Percentiles rank a stretch among this genome's conserved stretches.
Conservation (phyloP, 2,888 invertebrate species). For the Epirrhoe tristata region DNA sequence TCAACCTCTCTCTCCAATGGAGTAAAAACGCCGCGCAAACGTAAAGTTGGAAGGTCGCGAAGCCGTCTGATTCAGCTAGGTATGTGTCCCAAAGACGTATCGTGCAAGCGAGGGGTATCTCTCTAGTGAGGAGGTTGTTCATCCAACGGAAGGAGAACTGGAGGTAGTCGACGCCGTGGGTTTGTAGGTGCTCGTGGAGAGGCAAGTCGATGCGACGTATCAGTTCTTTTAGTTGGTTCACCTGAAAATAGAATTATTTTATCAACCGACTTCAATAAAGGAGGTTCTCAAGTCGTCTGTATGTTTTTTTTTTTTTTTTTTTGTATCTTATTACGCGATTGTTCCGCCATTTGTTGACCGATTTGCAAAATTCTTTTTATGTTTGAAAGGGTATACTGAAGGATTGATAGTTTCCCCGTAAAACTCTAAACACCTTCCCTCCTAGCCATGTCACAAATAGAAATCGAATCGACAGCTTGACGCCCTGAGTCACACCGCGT, state of each 20-base stretch:
- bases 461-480: too few species aligned
- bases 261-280: too few species aligned
- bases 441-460: too few species aligned
- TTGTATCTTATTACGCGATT: too few species aligned
- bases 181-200: slow-evolving; percentile 95
- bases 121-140: slow-evolving; percentile 99
- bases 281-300: too few species aligned
- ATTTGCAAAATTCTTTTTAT: too few species aligned
- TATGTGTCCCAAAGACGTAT: slow-evolving; percentile 99
- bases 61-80: slow-evolving; percentile 97
- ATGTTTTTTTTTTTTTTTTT: too few species aligned
- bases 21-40: slow-evolving; percentile 99
- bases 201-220: slow-evolving; percentile 97
- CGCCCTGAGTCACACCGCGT: too few species aligned
- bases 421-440: too few species aligned
- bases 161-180: slow-evolving; percentile 98
- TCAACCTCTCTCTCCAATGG: slow-evolving; percentile 95
- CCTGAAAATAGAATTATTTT: slow-evolving; percentile 55
- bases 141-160: slow-evolving; percentile 99
- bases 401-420: too few species aligned
- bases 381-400: too few species aligned
- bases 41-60: slow-evolving; percentile 98
- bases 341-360: too few species aligned
- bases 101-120: slow-evolving; percentile 98
- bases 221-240: slow-evolving; percentile 97